Percentiles rank a stretch among this genome's conserved stretches.
Conservation (phyloP, 2,888 invertebrate species). For the Ernsta delagoae region DNA sequence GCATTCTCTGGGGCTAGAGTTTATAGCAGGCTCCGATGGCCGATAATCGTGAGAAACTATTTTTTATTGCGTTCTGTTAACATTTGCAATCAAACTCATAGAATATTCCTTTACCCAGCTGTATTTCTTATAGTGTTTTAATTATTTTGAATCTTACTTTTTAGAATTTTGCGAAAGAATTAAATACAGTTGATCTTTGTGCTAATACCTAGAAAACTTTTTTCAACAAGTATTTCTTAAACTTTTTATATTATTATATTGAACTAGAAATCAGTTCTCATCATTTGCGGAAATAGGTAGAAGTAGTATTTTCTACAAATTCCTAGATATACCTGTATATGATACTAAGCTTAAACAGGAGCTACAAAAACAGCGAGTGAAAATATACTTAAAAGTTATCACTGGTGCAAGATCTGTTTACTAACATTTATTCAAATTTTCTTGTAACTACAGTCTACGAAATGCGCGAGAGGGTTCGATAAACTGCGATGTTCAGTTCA, state of each 20-base stretch:
- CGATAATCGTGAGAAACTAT: slow-evolving; percentile 33
- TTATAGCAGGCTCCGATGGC: slow-evolving; percentile 23
- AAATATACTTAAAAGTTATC: background rate
- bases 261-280: too few species aligned
- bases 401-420: background rate
- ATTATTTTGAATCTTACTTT: too few species aligned
- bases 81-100: background rate
- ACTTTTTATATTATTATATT: too few species aligned
- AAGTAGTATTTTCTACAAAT: too few species aligned
- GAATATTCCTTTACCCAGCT: background rate
- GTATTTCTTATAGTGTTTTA: background rate
- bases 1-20: slow-evolving; percentile 24
- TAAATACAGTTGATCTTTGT: too few species aligned
- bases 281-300: too few species aligned
- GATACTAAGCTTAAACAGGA: too few species aligned
- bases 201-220: too few species aligned
- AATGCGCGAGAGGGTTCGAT: background rate
- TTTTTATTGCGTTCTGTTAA: slow-evolving; percentile 12
- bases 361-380: too few species aligned
- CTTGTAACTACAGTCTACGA: background rate
- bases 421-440: background rate
- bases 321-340: too few species aligned
- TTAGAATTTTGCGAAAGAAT: too few species aligned
- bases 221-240: too few species aligned
- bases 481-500: background rate